phyloP scores from a whole-genome alignment of 2,888 invertebrate species.

The Andrena praecox region DNA sequence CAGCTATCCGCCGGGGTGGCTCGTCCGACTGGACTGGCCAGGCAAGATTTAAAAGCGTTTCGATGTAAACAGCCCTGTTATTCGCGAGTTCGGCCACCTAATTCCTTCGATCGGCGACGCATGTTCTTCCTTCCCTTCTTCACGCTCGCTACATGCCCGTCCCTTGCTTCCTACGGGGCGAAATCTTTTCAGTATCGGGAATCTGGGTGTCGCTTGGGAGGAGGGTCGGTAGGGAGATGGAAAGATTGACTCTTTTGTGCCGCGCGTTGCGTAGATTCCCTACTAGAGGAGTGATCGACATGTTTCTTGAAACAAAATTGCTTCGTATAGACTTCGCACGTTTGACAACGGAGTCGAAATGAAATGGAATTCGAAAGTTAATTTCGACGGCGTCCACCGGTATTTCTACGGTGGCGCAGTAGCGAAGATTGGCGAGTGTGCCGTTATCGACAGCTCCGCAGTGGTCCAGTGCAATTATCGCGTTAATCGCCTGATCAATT shows the following conservation, averaged over 20 bases:
- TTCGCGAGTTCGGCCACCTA: constrained; percentile 67
- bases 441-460: neutral
- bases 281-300: neutral
- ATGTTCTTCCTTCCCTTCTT: constrained; percentile 36
- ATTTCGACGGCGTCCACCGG: too few species aligned
- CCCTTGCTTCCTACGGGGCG: constrained; percentile 10
- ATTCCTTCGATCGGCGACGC: constrained; percentile 64
- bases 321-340: neutral
- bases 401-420: neutral
- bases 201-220: neutral
- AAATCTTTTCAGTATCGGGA: neutral
- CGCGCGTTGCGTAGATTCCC: neutral
- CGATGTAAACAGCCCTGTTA: constrained; percentile 77
- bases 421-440: neutral
- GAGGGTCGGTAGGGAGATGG: neutral
- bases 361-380: too few species aligned
- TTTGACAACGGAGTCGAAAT: too few species aligned
- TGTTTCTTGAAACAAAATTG: neutral
- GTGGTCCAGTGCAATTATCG: constrained; percentile 8
- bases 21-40: constrained; percentile 20
- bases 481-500: constrained; percentile 49
- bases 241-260: neutral
- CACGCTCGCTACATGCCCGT: neutral
- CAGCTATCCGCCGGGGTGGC: constrained; percentile 42
- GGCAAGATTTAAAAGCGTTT: constrained; percentile 79